These are phyloP conservation scores for Elaeidobius kamerunicus DNA, from an alignment of 2,888 invertebrate genomes.

Conservation along the genomic window DNA sequence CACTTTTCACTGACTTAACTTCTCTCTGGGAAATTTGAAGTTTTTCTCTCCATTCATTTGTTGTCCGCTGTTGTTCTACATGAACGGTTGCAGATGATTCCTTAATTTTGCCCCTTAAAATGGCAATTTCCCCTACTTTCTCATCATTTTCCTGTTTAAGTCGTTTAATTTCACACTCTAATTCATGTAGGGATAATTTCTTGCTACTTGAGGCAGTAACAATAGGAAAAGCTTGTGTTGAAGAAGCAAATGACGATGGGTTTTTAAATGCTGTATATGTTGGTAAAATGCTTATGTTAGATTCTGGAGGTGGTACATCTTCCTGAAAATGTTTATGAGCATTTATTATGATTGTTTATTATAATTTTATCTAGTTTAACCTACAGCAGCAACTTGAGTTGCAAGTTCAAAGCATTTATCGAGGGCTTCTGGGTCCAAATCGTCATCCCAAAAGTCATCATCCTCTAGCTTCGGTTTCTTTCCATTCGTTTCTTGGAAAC, in stretches of 20 bases:
- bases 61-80: slow-evolving; percentile 48
- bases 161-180: slow-evolving; percentile 36
- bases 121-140: slow-evolving; percentile 58
- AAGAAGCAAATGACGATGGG: slow-evolving; percentile 30
- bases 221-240: slow-evolving; percentile 32
- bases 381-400: slow-evolving; percentile 40
- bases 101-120: slow-evolving; percentile 55
- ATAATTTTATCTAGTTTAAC: slow-evolving; percentile 3
- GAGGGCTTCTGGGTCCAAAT: slow-evolving; percentile 41
- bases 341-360: not conserved
- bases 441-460: slow-evolving; percentile 43
- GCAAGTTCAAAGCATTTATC: slow-evolving; percentile 44
- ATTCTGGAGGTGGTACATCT: slow-evolving; percentile 28
- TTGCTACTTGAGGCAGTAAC: slow-evolving; percentile 9
- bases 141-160: slow-evolving; percentile 53
- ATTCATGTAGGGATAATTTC: slow-evolving; percentile 23
- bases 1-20: slow-evolving; percentile 51
- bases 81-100: slow-evolving; percentile 51
- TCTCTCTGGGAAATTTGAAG: slow-evolving; percentile 49
- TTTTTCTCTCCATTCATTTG: slow-evolving; percentile 55
- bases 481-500: slow-evolving; percentile 25
- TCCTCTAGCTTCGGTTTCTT: slow-evolving; percentile 40
- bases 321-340: slow-evolving; percentile 28
- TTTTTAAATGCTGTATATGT: slow-evolving; percentile 39
- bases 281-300: slow-evolving; percentile 34